These are phyloP conservation scores for Casuarius casuarius DNA, from an alignment of 2,113 vertebrate genomes.

Conservation along the genomic window DNA sequence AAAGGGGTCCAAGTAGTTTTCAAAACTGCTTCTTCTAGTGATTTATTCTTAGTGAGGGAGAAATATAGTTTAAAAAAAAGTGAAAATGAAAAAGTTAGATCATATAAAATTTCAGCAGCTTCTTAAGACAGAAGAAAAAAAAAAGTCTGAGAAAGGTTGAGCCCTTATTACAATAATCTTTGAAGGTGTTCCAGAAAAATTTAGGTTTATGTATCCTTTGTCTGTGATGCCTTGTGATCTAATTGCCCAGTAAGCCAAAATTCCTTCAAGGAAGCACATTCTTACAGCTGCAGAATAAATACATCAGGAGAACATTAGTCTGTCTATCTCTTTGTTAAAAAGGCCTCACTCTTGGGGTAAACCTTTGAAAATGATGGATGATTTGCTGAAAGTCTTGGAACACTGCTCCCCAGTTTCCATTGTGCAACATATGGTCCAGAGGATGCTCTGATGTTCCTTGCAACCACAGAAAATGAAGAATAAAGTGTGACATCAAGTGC, in stretches of 20 bases:
- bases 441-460: background rate
- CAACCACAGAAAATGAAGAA: background rate
- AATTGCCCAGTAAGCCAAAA: background rate
- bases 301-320: background rate
- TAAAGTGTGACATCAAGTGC: background rate
- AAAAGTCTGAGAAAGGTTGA: background rate
- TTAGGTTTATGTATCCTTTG: background rate
- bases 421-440: background rate
- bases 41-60: background rate
- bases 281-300: background rate
- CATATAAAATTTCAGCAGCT: background rate
- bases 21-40: background rate
- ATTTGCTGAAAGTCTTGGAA: background rate
- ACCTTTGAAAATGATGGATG: background rate
- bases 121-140: background rate
- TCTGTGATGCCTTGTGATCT: background rate
- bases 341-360: background rate
- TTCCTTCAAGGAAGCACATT: background rate
- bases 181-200: background rate
- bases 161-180: background rate
- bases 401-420: background rate
- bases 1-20: background rate
- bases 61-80: background rate
- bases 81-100: background rate
- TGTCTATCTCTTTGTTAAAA: background rate